Conservation (phyloP, 2,797 vertebrate genomes). For the Labeo calbasu region DNA sequence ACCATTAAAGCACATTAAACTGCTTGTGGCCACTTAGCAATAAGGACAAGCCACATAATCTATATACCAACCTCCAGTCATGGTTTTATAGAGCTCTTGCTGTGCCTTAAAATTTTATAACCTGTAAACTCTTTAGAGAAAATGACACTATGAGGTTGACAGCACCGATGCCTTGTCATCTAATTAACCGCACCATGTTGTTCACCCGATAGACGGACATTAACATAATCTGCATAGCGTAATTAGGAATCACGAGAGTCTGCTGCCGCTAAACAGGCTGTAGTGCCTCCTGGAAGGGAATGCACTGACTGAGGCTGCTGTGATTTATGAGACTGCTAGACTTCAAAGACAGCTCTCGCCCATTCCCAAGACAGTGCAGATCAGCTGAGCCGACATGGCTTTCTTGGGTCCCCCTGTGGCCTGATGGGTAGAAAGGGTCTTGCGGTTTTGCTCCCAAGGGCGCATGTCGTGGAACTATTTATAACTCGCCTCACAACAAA, state of each 20-base stretch:
- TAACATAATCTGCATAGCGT: constrained; percentile 51
- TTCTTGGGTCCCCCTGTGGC: constrained; percentile 5
- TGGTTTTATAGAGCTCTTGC: background rate
- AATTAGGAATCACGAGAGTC: constrained; percentile 45
- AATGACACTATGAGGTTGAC: constrained; percentile 38
- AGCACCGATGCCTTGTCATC: constrained; percentile 26
- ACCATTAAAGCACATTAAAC: constrained; percentile 42
- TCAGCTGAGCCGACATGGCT: constrained; percentile 22
- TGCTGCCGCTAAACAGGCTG: constrained; percentile 19
- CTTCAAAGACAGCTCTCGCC: constrained; percentile 22
- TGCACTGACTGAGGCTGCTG: constrained; percentile 25
- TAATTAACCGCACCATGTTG: constrained; percentile 46
- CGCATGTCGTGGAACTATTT: constrained; percentile 11
- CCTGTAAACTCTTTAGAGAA: constrained; percentile 31
- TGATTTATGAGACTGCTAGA: constrained; percentile 39
- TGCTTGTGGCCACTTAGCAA: constrained; percentile 42
- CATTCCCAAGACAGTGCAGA: constrained; percentile 16
- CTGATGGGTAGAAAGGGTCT: constrained; percentile 36
- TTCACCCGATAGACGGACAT: constrained; percentile 16
- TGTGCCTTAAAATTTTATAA: constrained; percentile 22
- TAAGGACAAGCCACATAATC: background rate
- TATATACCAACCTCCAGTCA: constrained; percentile 5
- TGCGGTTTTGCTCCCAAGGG: constrained; percentile 23
- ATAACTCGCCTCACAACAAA: constrained; percentile 13
- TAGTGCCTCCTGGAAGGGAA: constrained; percentile 9